Base-by-base conservation (phyloP, 1,140 invertebrate genomes). In the Mactra quadrangularis region DNA sequence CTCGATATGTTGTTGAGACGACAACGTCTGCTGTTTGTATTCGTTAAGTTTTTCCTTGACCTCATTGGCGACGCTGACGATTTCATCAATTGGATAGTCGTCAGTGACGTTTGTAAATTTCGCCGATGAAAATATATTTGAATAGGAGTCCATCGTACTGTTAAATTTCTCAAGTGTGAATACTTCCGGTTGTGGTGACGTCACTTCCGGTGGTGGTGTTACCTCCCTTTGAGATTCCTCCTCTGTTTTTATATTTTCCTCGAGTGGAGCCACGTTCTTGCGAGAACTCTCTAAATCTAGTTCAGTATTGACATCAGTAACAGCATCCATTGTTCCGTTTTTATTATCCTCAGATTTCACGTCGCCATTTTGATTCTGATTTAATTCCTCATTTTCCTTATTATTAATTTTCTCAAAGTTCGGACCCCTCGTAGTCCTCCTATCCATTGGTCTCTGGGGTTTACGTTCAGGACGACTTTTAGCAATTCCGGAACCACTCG, bases 101-200 rank as follows among this genome's bases (percentile, higher is more conserved):
- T 84, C 82, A 3, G 68, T 66, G 0, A 84, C 53, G 27, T 50
- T 64, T 0, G 66, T 70, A 29, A 68, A 84, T 31, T 77, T 84
- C 9, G 53, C n/a, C 22, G 64, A 70, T 15, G 53, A 55, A 60
- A 84, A 84, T 15, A 41, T 45, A 35, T 60, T 62, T 19, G 72
- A 31, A 50, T 50, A 77, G 6, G 47, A 27, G 29, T 77, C 64
- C 17, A 84, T 38, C 6, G 45, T 55, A 1, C 66, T 15, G n/a
- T 74, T 83, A 59, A 83, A 83, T 31, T 75, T 75, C 52, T 66
- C 70, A 29, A 83, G 33, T n/a, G 47, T 75, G 38, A 83, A 83
- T 0, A 35, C 57, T 41, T 83, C 71, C 57, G 64, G 77, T 22
- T 50, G 17, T 22, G 62, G 50, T 9, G 76, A 31, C 0, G 76